phyloP scores from a whole-genome alignment of 2,888 invertebrate species.

The Syrphus vitripennis region DNA sequence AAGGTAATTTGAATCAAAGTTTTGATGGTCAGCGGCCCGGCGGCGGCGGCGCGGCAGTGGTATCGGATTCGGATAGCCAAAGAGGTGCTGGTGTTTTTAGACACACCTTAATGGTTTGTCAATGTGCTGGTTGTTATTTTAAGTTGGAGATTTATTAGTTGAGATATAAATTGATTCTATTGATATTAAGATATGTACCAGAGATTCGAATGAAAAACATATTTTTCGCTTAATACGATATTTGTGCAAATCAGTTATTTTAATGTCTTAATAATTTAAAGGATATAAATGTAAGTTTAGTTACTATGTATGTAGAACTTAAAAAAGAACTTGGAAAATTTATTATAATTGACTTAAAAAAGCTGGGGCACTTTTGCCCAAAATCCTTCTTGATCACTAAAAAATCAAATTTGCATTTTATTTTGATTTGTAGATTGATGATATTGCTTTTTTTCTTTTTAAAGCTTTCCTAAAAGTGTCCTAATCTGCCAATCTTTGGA shows the following conservation, averaged over 20 bases:
- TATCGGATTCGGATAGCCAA: not conserved
- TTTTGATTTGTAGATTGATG: no score
- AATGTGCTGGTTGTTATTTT: slow-evolving; percentile 13
- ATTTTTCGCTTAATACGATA: not conserved
- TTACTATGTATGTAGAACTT: no score
- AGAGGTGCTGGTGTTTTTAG: slow-evolving; percentile 1
- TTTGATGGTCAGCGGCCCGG: slow-evolving; percentile 3
- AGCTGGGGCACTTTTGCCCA: no score
- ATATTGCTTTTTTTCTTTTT: no score
- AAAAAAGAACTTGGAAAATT: no score
- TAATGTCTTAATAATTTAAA: no score
- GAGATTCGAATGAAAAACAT: slow-evolving; percentile 21
- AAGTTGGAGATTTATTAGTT: slow-evolving; percentile 37
- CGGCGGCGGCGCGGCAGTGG: not conserved
- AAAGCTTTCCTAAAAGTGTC: no score
- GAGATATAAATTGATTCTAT: slow-evolving; percentile 52
- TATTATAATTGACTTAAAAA: no score
- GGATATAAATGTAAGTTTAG: no score
- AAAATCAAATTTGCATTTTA: no score
- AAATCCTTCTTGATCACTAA: no score
- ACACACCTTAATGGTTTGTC: slow-evolving; percentile 47
- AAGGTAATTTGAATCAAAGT: slow-evolving; percentile 45
- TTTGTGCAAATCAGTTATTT: not conserved
- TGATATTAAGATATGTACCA: slow-evolving; percentile 19
- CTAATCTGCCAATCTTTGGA: no score